Base-by-base conservation (phyloP, 2,113 vertebrate genomes). In the Natator depressus region DNA sequence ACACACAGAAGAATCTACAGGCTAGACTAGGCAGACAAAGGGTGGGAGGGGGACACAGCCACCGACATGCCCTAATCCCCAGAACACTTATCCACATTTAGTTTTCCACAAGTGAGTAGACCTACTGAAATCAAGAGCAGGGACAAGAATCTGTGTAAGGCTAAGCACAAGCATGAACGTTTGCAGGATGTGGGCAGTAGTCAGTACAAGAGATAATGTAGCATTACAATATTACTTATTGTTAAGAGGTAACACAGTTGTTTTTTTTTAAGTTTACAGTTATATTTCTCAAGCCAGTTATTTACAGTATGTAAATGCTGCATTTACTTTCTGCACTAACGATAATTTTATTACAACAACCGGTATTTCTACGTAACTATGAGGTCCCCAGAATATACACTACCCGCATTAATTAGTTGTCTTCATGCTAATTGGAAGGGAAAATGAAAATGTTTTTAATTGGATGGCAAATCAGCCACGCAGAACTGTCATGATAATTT, bases 401-500 rank as follows among this genome's bases (percentile, higher is more conserved):
- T 7, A 47, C 54, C 4, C 54, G 90, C 91, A 79, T 93, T 96
- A 96, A 96, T 94, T 95, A 90, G 82, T 91, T 96, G 94, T 90
- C 95, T 93, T 93, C 55, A 80, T 84, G 95, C 89, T 96, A 97
- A 97, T 97, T 94, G 91, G 6, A 1, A 96, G 93, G 82, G 95
- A 90, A 96, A 95, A 94, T 75, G 94, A 97, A 92, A 97, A 93
- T 93, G 94, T 49, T 93, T 95, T 91, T 97, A 96, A 96, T 93
- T 95, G 93, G 50, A 95, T 95, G 96, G 95, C 82, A 78, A 79
- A 72, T 20, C 91, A 95, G 50, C 82, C 51, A 4, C 55, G 96
- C 94, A 94, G 92, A 97, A 97, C n/a, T 0, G 59, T 82, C 72
- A 25, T 0, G 38, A 27, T 27, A 46, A 83, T 95, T 92, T 85